Conservation (phyloP, 2,797 vertebrate genomes). For the Oreochromis grahami region DNA sequence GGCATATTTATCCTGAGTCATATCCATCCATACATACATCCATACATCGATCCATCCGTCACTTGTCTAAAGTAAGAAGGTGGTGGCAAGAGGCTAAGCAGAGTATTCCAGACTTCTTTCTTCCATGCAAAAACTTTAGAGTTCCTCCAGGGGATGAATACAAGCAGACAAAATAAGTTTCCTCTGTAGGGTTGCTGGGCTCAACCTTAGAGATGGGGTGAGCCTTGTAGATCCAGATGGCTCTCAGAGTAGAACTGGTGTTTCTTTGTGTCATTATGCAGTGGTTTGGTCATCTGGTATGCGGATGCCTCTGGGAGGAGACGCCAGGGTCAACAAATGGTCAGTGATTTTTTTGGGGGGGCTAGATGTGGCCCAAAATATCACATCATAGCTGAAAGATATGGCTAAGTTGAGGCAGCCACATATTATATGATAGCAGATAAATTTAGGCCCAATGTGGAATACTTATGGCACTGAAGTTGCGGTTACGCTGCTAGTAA, state of each 20-base stretch:
- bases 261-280: background rate
- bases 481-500: background rate
- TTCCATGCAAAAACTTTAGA: background rate
- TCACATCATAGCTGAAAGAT: accelerated
- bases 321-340: background rate
- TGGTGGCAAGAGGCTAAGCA: background rate
- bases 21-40: background rate
- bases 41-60: background rate
- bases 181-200: background rate
- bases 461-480: background rate
- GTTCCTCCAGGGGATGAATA: background rate
- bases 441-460: background rate
- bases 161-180: background rate
- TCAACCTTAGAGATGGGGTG: background rate
- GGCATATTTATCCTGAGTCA: background rate
- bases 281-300: background rate
- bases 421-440: background rate
- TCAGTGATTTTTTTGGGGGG: background rate
- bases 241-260: background rate
- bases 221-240: background rate
- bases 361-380: background rate
- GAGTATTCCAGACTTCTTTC: background rate
- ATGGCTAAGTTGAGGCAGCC: background rate
- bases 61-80: background rate
- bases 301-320: background rate